Base-by-base conservation (phyloP, 2,113 vertebrate species). In the Lasiurus cinereus region DNA sequence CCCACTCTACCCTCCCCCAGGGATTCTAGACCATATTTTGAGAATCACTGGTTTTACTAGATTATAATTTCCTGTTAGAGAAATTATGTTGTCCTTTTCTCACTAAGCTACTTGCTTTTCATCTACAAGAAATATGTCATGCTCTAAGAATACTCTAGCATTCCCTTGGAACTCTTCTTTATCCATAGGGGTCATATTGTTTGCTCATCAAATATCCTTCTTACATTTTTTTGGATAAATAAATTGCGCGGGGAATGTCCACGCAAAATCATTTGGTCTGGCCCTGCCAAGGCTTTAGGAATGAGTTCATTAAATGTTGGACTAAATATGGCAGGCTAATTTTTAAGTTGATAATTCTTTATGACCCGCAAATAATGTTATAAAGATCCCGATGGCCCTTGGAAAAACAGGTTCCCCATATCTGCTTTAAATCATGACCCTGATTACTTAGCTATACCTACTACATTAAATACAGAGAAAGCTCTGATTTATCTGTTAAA, bases 51-150 rank as follows among this genome's bases (percentile, higher is more conserved):
- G 22, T 82, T 79, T 91, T 59, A n/a, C n/a, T 5, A 80, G 29
- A 69, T 93, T 93, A 33, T 80, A 64, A 96, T 85, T 90, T 95
- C 46, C 33, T 94, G 1, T 90, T 74, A 92, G 88, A 91, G 91
- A 88, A 95, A 59, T 85, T 11, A 48, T 36, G 16, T 43, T 76
- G 14, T 36, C 19, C 62, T 96, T 96, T 92, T 85, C 43, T 97
- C 77, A 70, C 14, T 67, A 83, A 78, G 11, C 76, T 83, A 80
- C 14, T 90, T 73, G 33, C 31, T 94, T 69, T 80, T 64, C 8
- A n/a, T 67, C 69, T 72, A 39, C 48, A 48, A 59, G 86, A 82
- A 90, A 94, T 62, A 62, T 19, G 10, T 86, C 14, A 56, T 66
- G 15, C 24, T 66, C 52, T 91, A 70, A 91, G 69, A 90, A 56